Evolutionary conservation across 2,888 invertebrate species (phyloP), one percentile per base, ranked within the genome.

Genomic region (Plebejus melissa): DNA sequence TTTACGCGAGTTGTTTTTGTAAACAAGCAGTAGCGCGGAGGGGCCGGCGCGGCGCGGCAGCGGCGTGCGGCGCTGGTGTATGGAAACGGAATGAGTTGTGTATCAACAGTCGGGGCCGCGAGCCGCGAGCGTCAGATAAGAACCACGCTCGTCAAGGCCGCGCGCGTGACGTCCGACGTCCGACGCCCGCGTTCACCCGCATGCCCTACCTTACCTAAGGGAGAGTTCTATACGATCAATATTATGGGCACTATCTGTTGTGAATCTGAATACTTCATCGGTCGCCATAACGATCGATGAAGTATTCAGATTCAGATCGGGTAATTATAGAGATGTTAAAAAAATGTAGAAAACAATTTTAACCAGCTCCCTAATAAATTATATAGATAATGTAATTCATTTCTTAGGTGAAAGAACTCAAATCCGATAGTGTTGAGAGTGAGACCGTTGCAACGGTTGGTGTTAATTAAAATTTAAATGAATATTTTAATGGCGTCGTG

Each of bases 131-230:
- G 84, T 83, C 83, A 83, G 91, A 91, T 91, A 91, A 91, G 90
- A 88, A 86, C 84, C 83, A 83, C 81, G 82, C 80, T 80, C 79
- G 79, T 79, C 86, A 91, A 91, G 91, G 91, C 86, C 90, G 82
- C 81, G 80, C 80, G 82, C 85, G 86, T 87, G 86, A 88, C 86
- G 87, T 86, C 85, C 82, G 86, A 88, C 86, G 87, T 86, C 85
- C 82, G 81, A 80, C 82, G 84, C 84, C 88, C 89, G 89, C 86
- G 89, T 90, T 83, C 84, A 84, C 84, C 83, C 84, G 84, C 85
- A 86, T 83, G 82, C 80, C 81, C 80, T 77, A 83, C 80, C 81
- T 79, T 77, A 83, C 81, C 80, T 84, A 83, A 84, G 82, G 83
- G 81, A 78, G 79, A 76, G 77, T 80, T 80, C 78, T 78, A 79